phyloP scores from a whole-genome alignment of 2,888 invertebrate genomes.

The Macaria notata region DNA sequence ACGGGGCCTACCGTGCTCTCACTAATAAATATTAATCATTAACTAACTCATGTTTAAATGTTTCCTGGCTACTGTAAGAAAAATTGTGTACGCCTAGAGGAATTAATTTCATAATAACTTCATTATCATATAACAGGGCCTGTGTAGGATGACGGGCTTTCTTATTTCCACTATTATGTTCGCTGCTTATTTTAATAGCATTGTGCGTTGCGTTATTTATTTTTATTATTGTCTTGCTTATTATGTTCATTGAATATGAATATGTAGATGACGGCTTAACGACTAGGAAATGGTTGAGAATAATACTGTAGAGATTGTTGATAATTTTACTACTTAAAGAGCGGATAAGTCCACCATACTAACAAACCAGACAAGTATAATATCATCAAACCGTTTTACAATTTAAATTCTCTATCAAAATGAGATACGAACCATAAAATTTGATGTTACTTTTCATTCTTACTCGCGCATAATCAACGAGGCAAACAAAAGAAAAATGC shows the following conservation, averaged over 20 bases:
- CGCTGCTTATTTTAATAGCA: slow-evolving; percentile 37
- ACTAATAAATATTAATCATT: slow-evolving; percentile 76
- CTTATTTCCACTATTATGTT: slow-evolving; percentile 30
- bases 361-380: no score
- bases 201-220: slow-evolving; percentile 33
- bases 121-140: slow-evolving; percentile 65
- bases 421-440: no score
- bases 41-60: slow-evolving; percentile 66
- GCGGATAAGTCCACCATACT: not conserved
- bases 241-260: slow-evolving; percentile 28
- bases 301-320: slow-evolving; percentile 11
- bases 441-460: no score
- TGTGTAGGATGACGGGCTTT: slow-evolving; percentile 49
- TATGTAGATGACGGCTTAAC: slow-evolving; percentile 27
- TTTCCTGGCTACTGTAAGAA: slow-evolving; percentile 74
- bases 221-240: slow-evolving; percentile 36
- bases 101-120: slow-evolving; percentile 63
- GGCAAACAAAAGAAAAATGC: slow-evolving; percentile 6
- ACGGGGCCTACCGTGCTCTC: slow-evolving; percentile 27
- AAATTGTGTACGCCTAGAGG: slow-evolving; percentile 55
- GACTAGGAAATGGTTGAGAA: slow-evolving; percentile 22
- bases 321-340: slow-evolving; percentile 7
- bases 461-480: not conserved
- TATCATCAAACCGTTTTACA: no score
- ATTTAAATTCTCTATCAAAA: no score